Evolutionary conservation across 23 tunicate genomes (phyloP), one percentile per base, ranked within the genome.

Genomic region (Ciona savignyi): DNA sequence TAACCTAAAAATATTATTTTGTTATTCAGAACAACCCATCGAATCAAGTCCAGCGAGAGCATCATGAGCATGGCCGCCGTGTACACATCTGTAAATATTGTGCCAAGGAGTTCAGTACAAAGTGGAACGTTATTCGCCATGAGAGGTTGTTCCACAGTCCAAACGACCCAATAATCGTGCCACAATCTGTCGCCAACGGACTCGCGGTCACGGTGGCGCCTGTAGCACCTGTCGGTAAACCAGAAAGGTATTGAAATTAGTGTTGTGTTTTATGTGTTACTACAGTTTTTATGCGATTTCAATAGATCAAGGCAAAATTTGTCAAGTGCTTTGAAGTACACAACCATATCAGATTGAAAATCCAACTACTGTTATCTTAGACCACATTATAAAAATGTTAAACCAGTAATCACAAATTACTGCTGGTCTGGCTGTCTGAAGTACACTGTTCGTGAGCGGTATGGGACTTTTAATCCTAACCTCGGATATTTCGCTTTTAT

Each of bases 191-290:
- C 49, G 42, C 83, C n/a, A 78, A 78, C 63, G 91, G 91, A 2
- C 60, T 73, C 4, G 56, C 51, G 26, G 30, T 32, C 20, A 32
- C 78, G 4, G 62, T 68, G 25, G 63, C 34, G 4, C 33, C 68
- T 22, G 62, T 65, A 29, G 60, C 62, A n/a, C 84, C 79, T 30
- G 77, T 80, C 24, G 81, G 91, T 24, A 91, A 91, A 70, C 91
- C 97, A 21, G 97, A 91, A 56, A 85, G 97, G 97, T 80, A 15
- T n/a, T n/a, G n/a, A n/a, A n/a, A n/a, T n/a, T n/a, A n/a, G n/a
- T n/a, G n/a, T n/a, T n/a, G n/a, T n/a, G n/a, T n/a, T n/a, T n/a
- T n/a, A n/a, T n/a, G n/a, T n/a, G n/a, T n/a, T n/a, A n/a, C n/a
- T n/a, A n/a, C n/a, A n/a, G n/a, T n/a, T n/a, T n/a, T n/a, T n/a